Conservation (phyloP, 2,113 vertebrate species). For the Pterocles gutturalis region DNA sequence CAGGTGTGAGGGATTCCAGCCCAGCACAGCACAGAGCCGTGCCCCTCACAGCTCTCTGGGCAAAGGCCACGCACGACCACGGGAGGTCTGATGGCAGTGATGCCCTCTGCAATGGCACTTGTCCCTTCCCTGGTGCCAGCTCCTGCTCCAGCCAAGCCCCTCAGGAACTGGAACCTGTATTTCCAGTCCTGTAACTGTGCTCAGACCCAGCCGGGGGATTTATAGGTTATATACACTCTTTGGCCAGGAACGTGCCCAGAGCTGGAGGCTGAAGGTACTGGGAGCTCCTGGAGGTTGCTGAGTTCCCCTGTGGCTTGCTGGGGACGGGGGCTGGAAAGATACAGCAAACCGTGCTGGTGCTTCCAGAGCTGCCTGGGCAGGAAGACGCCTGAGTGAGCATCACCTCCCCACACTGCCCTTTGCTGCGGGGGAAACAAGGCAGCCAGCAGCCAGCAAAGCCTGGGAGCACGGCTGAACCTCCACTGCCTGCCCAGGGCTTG, state of each 20-base stretch:
- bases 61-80: rapidly evolving
- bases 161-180: slow-evolving; percentile 58
- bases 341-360: rapidly evolving
- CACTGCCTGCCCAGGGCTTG: not conserved
- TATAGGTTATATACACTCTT: not conserved
- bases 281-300: not conserved
- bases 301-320: not conserved
- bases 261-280: not conserved
- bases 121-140: rapidly evolving
- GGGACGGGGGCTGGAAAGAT: not conserved
- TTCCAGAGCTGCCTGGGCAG: rapidly evolving
- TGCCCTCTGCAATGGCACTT: not conserved
- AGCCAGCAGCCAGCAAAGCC: rapidly evolving
- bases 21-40: not conserved
- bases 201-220: not conserved
- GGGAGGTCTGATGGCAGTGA: not conserved
- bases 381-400: not conserved
- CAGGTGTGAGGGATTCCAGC: rapidly evolving
- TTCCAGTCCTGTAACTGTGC: slow-evolving; percentile 15
- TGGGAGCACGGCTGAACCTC: not conserved
- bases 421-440: not conserved
- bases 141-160: not conserved
- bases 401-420: rapidly evolving
- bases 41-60: rapidly evolving
- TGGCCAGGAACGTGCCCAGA: not conserved